Conservation (phyloP, 2,888 invertebrate genomes). For the Drosophila ustulata region DNA sequence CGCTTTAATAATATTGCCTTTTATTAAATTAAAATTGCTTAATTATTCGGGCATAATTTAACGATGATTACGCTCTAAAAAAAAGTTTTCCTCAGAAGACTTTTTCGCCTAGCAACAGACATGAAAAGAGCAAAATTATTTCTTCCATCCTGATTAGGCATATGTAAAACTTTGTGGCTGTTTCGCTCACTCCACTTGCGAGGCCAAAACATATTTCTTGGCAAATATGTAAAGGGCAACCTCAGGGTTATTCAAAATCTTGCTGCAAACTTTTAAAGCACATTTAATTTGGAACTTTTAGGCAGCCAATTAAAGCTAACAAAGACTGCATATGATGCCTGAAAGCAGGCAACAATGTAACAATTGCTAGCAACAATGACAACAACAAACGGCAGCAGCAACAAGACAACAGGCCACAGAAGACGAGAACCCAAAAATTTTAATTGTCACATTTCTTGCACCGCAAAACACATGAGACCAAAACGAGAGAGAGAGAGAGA, state of each 20-base stretch:
- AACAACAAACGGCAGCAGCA: slow-evolving; percentile 4
- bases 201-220: not conserved
- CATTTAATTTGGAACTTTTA: slow-evolving; percentile 10
- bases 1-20: too few relatives aligned
- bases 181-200: not conserved
- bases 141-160: not conserved
- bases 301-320: slow-evolving; percentile 28
- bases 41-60: not conserved
- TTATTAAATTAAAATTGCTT: too few relatives aligned
- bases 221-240: not conserved
- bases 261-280: slow-evolving; percentile 6
- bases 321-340: slow-evolving; percentile 35
- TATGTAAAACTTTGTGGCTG: not conserved
- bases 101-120: not conserved
- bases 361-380: slow-evolving; percentile 39
- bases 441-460: slow-evolving; percentile 68
- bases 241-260: not conserved
- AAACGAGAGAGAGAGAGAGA: not conserved
- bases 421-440: slow-evolving; percentile 47
- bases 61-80: not conserved
- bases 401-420: slow-evolving; percentile 19
- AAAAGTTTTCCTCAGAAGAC: not conserved
- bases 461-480: slow-evolving; percentile 62
- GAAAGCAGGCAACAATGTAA: slow-evolving; percentile 37
- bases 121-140: not conserved